Evolutionary conservation across 1,140 invertebrate species (phyloP), one percentile per base, ranked within the genome.

Genomic region (Laupala kohalensis): DNA sequence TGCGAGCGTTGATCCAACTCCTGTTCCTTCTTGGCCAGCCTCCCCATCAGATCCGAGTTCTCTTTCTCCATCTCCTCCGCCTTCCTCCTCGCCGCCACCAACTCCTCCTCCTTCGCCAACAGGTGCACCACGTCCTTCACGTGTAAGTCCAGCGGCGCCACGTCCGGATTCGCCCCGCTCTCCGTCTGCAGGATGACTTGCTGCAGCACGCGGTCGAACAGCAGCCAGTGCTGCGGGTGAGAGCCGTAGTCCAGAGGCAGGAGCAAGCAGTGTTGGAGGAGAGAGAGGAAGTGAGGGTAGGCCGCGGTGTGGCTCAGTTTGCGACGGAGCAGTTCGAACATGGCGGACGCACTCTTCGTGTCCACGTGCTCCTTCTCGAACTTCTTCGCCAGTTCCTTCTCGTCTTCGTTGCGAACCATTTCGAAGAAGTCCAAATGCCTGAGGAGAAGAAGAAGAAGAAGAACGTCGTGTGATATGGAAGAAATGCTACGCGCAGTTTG

Each of bases 341-440:
- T 98, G 23, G 87, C 85, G 0, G 89, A 89, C 0, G 95, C 93
- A 81, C 94, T 97, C 81, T 97, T 97, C 1, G 93, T 96, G 80
- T 99, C 95, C 63, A 99, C 89, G 80, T 97, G 95, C 74, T 93
- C 91, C 78, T 83, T 80, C 76, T 96, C 92, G 82, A 94, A 97
- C 77, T 93, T 90, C 69, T 94, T 87, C 0, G 94, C 92, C 64
- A 98, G 81, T 81, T 98, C 95, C 75, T 94, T 93, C 80, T 99
- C 96, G 80, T 99, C 97, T 82, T 98, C 96, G 77, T 91, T 92
- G 70, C 96, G 86, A 24, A 98, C 93, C 94, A 98, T 97, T 81
- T 99, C 97, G 83, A 99, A 99, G 80, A 98, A 97, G 80, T 98
- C 96, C 71, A 90, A 81, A 83, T 91, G 89, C 77, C 87, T 87